A percentile compares a stretch with the other conserved stretches of the same genome.
phyloP scores from a whole-genome alignment of 92 coral and sea anemone species.

The Porites lobata region DNA sequence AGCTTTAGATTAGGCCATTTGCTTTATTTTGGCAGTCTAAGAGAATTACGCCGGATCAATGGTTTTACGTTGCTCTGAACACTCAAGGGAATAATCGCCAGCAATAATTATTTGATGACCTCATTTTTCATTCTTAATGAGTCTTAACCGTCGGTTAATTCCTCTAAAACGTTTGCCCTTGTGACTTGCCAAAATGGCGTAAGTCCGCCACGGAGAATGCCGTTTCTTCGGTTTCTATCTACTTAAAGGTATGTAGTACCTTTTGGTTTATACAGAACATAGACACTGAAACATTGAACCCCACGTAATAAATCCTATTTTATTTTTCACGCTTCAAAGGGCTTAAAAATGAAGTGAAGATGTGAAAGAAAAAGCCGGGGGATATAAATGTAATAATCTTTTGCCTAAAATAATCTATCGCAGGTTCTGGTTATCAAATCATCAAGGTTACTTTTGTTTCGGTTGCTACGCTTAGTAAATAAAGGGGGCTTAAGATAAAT shows the following conservation, averaged over 20 bases:
- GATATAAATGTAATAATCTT: too few relatives aligned
- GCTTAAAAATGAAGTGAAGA: neutral
- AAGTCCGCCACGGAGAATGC: neutral
- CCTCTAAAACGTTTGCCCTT: neutral
- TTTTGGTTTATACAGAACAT: neutral
- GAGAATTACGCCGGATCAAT: neutral
- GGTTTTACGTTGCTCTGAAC: neutral
- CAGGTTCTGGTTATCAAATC: too few relatives aligned
- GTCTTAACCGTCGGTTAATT: neutral
- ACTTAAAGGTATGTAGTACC: slow-evolving; percentile 22
- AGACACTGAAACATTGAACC: too few relatives aligned
- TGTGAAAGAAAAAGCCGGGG: too few relatives aligned
- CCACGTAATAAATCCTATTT: too few relatives aligned
- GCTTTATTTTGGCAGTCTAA: neutral
- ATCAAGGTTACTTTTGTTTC: too few relatives aligned
- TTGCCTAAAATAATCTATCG: too few relatives aligned
- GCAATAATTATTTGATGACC: slow-evolving; percentile 19
- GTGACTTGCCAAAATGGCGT: slow-evolving; percentile 22
- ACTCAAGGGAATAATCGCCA: neutral
- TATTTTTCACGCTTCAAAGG: neutral
- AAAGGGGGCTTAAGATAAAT: too few relatives aligned
- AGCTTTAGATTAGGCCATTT: neutral
- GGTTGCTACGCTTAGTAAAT: too few relatives aligned
- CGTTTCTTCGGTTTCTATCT: neutral
- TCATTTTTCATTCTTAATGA: slow-evolving; percentile 31